Conservation (phyloP, 2,113 vertebrate species). For the Asarcornis scutulata region DNA sequence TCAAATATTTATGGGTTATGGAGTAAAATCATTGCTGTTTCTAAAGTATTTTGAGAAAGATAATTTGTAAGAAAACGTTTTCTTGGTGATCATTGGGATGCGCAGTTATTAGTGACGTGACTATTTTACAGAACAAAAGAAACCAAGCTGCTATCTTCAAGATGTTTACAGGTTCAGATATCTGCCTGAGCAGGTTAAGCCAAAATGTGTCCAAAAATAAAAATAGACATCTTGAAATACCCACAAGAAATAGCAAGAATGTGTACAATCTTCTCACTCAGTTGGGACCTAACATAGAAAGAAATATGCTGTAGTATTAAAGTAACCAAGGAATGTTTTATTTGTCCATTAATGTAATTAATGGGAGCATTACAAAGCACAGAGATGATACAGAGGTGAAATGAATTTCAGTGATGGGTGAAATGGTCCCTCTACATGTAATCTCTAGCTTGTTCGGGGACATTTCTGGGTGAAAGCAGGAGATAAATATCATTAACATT, state of each 20-base stretch:
- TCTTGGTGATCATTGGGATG: background rate
- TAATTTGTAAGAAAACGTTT: background rate
- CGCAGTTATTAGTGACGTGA: background rate
- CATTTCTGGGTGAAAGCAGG: background rate
- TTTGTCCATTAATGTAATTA: conserved; percentile 9
- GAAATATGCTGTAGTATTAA: background rate
- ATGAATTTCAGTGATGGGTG: conserved; percentile 24
- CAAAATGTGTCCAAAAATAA: conserved; percentile 12
- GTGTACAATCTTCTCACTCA: background rate
- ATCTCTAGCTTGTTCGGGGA: background rate
- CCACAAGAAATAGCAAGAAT: background rate
- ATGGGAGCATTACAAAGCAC: background rate
- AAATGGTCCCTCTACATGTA: background rate
- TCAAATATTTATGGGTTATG: background rate
- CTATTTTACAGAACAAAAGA: background rate
- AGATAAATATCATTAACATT: conserved; percentile 7
- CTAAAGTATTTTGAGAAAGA: background rate
- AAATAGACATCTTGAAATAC: background rate
- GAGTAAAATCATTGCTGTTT: background rate
- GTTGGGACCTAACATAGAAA: background rate
- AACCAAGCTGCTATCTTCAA: background rate
- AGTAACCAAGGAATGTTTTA: conserved; percentile 12
- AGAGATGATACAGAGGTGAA: conserved; percentile 1
- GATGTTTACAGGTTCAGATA: background rate
- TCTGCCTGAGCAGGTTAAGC: background rate